Evolutionary conservation across 2,797 vertebrate species (phyloP).

Genomic region (Tachyglossus aculeatus): DNA sequence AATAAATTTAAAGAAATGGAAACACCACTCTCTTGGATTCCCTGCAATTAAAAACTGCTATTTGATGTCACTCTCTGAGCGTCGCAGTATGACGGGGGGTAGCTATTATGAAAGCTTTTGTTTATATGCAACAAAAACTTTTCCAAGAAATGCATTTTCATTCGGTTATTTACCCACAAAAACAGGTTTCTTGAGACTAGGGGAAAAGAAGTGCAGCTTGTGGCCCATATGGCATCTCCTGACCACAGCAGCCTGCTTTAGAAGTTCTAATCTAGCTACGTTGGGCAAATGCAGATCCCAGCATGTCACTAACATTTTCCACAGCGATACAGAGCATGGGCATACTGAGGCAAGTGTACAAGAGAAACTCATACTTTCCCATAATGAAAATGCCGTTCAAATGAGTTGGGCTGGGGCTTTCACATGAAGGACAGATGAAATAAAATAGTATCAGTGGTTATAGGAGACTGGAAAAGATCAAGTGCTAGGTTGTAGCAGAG

Average conservation of each 20-base stretch:
- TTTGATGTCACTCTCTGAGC: slow-evolving; percentile 31
- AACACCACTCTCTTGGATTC: neutral
- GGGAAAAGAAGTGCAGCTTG: slow-evolving; percentile 35
- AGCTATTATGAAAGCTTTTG: slow-evolving; percentile 46
- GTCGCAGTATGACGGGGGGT: slow-evolving; percentile 17
- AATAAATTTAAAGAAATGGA: neutral
- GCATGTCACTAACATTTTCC: slow-evolving; percentile 23
- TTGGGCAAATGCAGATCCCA: slow-evolving; percentile 37
- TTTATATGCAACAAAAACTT: slow-evolving; percentile 48
- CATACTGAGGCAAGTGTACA: slow-evolving; percentile 19
- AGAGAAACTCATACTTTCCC: slow-evolving; percentile 4
- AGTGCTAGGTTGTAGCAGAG: slow-evolving; percentile 8
- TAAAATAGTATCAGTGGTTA: slow-evolving; percentile 16
- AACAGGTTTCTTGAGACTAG: slow-evolving; percentile 35
- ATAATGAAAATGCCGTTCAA: neutral
- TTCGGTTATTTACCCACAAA: slow-evolving; percentile 58
- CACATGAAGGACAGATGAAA: neutral
- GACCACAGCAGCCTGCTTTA: slow-evolving; percentile 33
- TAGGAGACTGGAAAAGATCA: neutral
- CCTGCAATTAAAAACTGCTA: slow-evolving; percentile 51
- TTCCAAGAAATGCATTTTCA: slow-evolving; percentile 56
- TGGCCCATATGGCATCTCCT: slow-evolving; percentile 24
- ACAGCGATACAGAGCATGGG: slow-evolving; percentile 44
- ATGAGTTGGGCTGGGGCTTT: neutral
- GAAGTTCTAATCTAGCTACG: slow-evolving; percentile 17